Percentiles rank a stretch among this genome's conserved stretches.
These are phyloP conservation scores for Neria commutata DNA, from an alignment of 2,888 invertebrate genomes.

Conservation along the genomic window DNA sequence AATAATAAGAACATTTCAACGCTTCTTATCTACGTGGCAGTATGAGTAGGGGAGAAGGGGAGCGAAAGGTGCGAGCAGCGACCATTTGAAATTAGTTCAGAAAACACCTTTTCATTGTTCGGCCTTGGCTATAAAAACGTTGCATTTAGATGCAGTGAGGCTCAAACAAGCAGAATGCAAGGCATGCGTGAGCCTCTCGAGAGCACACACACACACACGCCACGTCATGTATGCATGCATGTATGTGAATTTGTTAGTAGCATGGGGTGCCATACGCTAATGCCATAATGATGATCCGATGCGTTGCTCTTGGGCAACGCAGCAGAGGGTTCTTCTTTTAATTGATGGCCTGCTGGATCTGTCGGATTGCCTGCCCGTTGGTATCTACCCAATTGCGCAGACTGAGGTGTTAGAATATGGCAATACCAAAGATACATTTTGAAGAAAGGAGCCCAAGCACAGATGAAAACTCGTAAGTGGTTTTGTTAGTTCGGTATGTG, in stretches of 20 bases:
- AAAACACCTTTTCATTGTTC: slow-evolving; percentile 1
- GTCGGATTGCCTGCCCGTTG: not conserved
- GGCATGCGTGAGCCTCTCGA: too few species aligned
- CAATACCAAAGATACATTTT: too few species aligned
- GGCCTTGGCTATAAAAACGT: not conserved
- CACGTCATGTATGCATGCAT: not conserved
- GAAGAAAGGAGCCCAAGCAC: too few species aligned
- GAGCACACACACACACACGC: too few species aligned
- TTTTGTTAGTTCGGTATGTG: not conserved
- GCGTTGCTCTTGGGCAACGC: not conserved
- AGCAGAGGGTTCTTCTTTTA: not conserved
- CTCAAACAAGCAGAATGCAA: not conserved
- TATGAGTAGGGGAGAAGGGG: not conserved
- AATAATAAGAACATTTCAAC: slow-evolving; percentile 7
- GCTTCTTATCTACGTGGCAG: not conserved
- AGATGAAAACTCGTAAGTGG: not conserved
- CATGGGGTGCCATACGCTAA: slow-evolving; percentile 3
- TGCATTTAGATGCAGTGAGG: not conserved
- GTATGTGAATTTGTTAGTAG: not conserved
- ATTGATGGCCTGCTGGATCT: not conserved
- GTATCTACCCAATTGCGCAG: not conserved
- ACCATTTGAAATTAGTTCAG: not conserved
- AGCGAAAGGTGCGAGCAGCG: not conserved
- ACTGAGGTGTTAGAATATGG: not conserved
- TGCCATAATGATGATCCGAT: slow-evolving; percentile 19